Percentiles rank a stretch among this genome's conserved stretches.
Conservation (phyloP, 2,797 vertebrate species). For the Eidolon dupreanum region DNA sequence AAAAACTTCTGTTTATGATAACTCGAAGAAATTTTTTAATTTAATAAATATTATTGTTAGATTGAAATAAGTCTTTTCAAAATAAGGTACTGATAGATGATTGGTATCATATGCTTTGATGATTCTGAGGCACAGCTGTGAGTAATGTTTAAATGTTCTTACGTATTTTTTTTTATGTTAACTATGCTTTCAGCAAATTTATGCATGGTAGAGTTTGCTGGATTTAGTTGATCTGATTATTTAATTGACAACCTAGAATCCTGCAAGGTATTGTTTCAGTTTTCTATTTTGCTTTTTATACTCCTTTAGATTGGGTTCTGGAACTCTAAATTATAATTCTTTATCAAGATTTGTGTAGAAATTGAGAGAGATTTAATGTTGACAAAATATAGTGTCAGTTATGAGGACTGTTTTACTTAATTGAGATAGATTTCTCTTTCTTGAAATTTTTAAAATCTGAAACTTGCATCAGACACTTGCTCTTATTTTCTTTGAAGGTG, state of each 20-base stretch:
- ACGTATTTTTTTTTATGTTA: not conserved
- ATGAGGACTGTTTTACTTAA: not conserved
- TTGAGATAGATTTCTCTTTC: not conserved
- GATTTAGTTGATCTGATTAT: slow-evolving; percentile 14
- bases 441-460: slow-evolving; percentile 43
- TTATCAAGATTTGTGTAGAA: slow-evolving; percentile 8
- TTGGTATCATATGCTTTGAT: not conserved
- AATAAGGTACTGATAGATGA: not conserved
- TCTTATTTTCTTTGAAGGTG: slow-evolving; percentile 88
- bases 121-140: not conserved
- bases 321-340: not conserved
- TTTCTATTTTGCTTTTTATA: slow-evolving; percentile 6
- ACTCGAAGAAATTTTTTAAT: not conserved
- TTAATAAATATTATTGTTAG: not conserved
- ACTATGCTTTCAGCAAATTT: not conserved
- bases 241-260: not conserved
- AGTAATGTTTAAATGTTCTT: slow-evolving; percentile 12
- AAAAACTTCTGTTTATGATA: not conserved
- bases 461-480: slow-evolving; percentile 11
- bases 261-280: not conserved
- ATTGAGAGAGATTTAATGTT: slow-evolving; percentile 25
- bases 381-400: slow-evolving; percentile 17
- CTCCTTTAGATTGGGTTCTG: slow-evolving; percentile 15
- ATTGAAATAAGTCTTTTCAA: not conserved
- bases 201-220: not conserved